Evolutionary conservation across 30 jellyfish, hydroid and myxozoan genomes (phyloP), one percentile per base, ranked within the genome.

Genomic region (Hydra vulgaris): DNA sequence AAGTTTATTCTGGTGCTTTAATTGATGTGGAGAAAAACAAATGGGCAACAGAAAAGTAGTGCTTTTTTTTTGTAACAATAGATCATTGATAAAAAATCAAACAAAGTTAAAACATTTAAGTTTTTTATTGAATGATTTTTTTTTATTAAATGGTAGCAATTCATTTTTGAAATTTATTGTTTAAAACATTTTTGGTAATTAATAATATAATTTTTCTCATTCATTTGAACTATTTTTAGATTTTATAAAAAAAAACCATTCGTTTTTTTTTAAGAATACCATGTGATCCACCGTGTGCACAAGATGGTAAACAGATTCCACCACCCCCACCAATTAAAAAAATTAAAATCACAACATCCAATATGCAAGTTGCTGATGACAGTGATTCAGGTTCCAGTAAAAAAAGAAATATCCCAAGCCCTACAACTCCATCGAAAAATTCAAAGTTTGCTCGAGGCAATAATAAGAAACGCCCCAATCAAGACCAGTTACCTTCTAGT

Each of bases 21-120:
- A 92, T 92, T 70, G 98, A 92, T 72, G 95, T 87, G 40, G 84
- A 92, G 80, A 92, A 92, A 79, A 92, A 86, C 72, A 83, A 84
- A 81, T 92, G 98, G 98, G 96, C 98, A 12, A 66, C 95, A 0
- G 98, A 92, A 77, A 75, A 92, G 98, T 87, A 71, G 94, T 74
- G 40, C 23, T 53, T 22, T 79, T 79, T 8, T 15, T 66, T 17
- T 79, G 19, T 17, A 15, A 61, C 72, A 61, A 61, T 61, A 17
- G 20, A 61, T 23, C 8, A 15, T 26, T 27, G 25, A 20, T 73
- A n/a, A 73, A 0, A 71, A n/a, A n/a, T n/a, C n/a, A n/a, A n/a
- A n/a, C n/a, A 71, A 17, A 15, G 12, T 15, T 71, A 17, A n/a
- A n/a, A n/a, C n/a, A n/a, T n/a, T n/a, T n/a, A n/a, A n/a, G n/a